Conservation (phyloP, 2,888 invertebrate species). For the Chrysomela aeneicollis region DNA sequence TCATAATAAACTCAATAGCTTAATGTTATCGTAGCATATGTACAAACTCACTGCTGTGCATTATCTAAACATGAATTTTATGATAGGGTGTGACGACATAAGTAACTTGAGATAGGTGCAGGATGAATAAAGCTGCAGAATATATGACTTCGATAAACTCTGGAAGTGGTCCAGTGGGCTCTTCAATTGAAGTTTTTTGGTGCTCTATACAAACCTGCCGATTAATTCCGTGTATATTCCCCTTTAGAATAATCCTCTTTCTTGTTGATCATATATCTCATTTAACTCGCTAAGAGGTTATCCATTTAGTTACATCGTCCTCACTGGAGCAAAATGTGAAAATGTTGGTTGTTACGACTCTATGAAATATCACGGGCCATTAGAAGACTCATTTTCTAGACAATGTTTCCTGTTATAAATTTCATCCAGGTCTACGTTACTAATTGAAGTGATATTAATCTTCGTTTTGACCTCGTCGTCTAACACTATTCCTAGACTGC, state of each 20-base stretch:
- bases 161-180: too few species aligned
- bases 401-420: constrained; percentile 32
- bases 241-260: neutral
- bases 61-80: too few species aligned
- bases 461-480: constrained; percentile 33
- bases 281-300: constrained; percentile 7
- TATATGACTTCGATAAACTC: too few species aligned
- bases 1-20: too few species aligned
- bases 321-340: constrained; percentile 3
- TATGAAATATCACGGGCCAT: constrained; percentile 27
- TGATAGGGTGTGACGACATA: too few species aligned
- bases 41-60: too few species aligned
- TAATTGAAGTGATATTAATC: constrained; percentile 44
- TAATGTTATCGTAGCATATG: too few species aligned
- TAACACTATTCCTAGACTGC: too few species aligned
- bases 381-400: constrained; percentile 30
- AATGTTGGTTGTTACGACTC: constrained; percentile 17
- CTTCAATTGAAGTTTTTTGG: too few species aligned
- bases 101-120: too few species aligned
- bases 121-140: too few species aligned
- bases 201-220: too few species aligned
- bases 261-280: neutral
- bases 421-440: constrained; percentile 33
- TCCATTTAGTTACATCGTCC: constrained; percentile 7
- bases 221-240: neutral